Conservation (phyloP, 1,140 invertebrate species). For the Prorops nasuta region DNA sequence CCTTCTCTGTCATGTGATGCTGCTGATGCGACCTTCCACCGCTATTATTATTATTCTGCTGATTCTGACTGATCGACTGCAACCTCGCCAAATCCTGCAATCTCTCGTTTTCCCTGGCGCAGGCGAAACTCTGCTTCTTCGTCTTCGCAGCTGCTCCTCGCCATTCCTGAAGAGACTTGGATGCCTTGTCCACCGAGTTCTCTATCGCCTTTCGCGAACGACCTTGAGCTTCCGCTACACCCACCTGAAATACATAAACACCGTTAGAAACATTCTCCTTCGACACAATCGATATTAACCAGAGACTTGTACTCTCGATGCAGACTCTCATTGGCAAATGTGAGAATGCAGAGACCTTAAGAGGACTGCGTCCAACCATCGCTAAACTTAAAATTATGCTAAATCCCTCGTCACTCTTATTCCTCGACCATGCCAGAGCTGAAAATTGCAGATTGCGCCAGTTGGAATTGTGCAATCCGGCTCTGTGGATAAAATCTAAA, state of each 20-base stretch:
- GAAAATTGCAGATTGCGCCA: no score
- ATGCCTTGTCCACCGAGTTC: constrained; percentile 81
- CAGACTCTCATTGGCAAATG: no score
- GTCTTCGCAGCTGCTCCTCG: constrained; percentile 79
- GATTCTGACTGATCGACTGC: constrained; percentile 47
- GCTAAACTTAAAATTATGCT: no score
- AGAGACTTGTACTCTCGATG: no score
- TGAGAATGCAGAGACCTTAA: no score
- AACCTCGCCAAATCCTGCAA: constrained; percentile 67
- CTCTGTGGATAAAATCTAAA: no score
- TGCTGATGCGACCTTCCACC: constrained; percentile 48
- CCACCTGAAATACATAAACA: constrained; percentile 33
- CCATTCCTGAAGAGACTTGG: constrained; percentile 80
- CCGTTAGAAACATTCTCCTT: constrained; percentile 1
- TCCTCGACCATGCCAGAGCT: no score
- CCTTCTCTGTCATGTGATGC: constrained; percentile 65
- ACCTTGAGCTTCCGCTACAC: constrained; percentile 63
- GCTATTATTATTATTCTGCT: constrained; percentile 48
- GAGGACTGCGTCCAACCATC: no score
- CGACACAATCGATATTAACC: no score
- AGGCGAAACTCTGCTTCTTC: constrained; percentile 81
- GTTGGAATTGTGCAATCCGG: no score
- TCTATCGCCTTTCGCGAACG: constrained; percentile 73
- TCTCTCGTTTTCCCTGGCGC: constrained; percentile 84
- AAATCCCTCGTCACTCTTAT: no score